Percentiles rank a stretch among this genome's conserved stretches.
Conservation (phyloP, 53 echinoderm and acorn worm genomes). For the Paelopatides confundens region DNA sequence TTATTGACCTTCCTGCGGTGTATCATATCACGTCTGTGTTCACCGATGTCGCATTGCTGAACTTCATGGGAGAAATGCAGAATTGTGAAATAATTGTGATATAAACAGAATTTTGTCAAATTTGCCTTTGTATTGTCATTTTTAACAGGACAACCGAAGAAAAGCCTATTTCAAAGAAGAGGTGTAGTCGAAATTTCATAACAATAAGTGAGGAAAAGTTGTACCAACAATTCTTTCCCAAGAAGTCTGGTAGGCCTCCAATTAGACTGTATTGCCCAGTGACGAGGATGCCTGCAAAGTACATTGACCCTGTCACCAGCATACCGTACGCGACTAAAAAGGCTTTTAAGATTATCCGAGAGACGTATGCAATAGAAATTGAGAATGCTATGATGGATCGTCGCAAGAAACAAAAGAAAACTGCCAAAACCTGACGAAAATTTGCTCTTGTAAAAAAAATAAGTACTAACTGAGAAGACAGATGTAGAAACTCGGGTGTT, state of each 20-base stretch:
- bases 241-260: slow-evolving; percentile 69
- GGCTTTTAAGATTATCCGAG: slow-evolving; percentile 93
- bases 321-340: slow-evolving; percentile 93
- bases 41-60: too few species aligned
- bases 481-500: too few species aligned
- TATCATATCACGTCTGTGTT: too few species aligned
- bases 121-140: too few species aligned
- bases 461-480: background rate
- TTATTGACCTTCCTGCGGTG: too few species aligned
- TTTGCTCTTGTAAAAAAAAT: background rate
- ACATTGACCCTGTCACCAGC: slow-evolving; percentile 93
- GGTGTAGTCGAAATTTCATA: slow-evolving; percentile 91
- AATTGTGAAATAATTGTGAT: too few species aligned
- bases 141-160: slow-evolving; percentile 29
- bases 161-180: slow-evolving; percentile 38
- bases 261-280: slow-evolving; percentile 86
- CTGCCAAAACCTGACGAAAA: background rate
- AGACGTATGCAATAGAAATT: slow-evolving; percentile 89
- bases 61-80: too few species aligned
- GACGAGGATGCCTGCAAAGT: slow-evolving; percentile 87
- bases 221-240: slow-evolving; percentile 77
- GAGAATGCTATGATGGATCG: slow-evolving; percentile 68
- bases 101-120: too few species aligned
- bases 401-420: slow-evolving; percentile 38
- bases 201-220: slow-evolving; percentile 87